These are phyloP conservation scores for Lysandra bellargus DNA, from an alignment of 2,888 invertebrate species.

Conservation along the genomic window DNA sequence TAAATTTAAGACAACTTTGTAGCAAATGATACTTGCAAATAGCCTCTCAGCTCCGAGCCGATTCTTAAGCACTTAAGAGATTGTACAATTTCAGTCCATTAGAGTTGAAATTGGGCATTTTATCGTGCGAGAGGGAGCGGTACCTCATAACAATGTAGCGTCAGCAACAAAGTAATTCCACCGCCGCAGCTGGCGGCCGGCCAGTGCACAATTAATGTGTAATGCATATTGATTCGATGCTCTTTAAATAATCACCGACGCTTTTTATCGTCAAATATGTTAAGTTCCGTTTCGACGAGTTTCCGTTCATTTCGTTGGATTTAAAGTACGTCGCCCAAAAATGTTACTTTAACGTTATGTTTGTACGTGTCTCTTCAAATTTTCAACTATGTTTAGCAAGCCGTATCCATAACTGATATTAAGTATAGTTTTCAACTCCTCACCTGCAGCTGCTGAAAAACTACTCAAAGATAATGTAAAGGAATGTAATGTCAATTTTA, in stretches of 20 bases:
- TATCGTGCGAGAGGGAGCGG: constrained; percentile 26
- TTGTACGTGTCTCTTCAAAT: too few relatives aligned
- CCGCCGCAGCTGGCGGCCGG: constrained; percentile 39
- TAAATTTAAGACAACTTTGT: constrained; percentile 22
- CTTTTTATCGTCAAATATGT: constrained; percentile 41
- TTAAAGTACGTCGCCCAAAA: constrained; percentile 6
- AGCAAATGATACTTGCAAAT: constrained; percentile 8
- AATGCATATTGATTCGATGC: constrained; percentile 44
- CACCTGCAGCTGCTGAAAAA: too few relatives aligned
- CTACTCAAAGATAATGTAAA: too few relatives aligned
- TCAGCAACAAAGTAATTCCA: constrained; percentile 37
- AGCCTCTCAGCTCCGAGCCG: constrained; percentile 10
- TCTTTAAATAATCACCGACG: constrained; percentile 42
- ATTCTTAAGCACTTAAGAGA: constrained; percentile 29
- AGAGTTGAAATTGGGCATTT: constrained; percentile 32
- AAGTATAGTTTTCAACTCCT: too few relatives aligned
- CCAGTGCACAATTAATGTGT: constrained; percentile 41
- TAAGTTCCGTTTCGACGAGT: constrained; percentile 36
- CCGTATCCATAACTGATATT: too few relatives aligned
- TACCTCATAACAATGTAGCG: constrained; percentile 31
- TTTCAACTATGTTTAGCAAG: too few relatives aligned
- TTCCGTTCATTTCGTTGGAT: constrained; percentile 1
- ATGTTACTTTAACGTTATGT: not conserved
- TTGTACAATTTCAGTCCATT: constrained; percentile 30
- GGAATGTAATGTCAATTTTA: too few relatives aligned